A percentile compares a stretch with the other conserved stretches of the same genome.
Conservation (phyloP, 2,888 invertebrate species). For the Hirtodrosophila histrioides region DNA sequence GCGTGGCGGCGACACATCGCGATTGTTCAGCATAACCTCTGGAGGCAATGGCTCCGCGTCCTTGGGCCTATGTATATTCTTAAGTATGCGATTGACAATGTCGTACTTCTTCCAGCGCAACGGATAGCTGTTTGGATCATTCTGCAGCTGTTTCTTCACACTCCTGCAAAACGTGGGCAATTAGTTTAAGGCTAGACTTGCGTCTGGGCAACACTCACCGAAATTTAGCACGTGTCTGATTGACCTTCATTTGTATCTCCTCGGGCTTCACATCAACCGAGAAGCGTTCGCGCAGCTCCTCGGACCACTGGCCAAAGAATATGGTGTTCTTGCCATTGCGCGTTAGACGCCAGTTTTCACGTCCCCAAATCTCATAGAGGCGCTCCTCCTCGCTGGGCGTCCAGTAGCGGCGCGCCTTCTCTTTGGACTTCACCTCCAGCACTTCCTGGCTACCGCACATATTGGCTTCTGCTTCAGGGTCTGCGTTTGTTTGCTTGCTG, state of each 20-base stretch:
- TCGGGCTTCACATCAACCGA: slow-evolving; percentile 80
- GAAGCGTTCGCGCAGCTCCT: slow-evolving; percentile 73
- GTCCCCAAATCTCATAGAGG: slow-evolving; percentile 81
- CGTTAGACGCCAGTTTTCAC: slow-evolving; percentile 81
- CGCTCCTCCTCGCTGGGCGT: slow-evolving; percentile 79
- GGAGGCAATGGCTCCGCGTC: slow-evolving; percentile 80
- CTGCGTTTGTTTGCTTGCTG: slow-evolving; percentile 33
- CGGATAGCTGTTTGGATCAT: slow-evolving; percentile 59
- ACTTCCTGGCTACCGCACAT: slow-evolving; percentile 68
- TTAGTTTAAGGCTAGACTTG: neutral
- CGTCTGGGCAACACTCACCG: slow-evolving; percentile 55
- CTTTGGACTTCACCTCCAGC: slow-evolving; percentile 69
- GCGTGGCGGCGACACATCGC: slow-evolving; percentile 76
- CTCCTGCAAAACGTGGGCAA: slow-evolving; percentile 39
- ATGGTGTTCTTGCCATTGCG: slow-evolving; percentile 80
- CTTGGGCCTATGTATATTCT: slow-evolving; percentile 78
- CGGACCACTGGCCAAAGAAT: slow-evolving; percentile 77
- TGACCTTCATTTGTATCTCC: slow-evolving; percentile 81
- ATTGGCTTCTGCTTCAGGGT: slow-evolving; percentile 30
- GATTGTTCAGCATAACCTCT: slow-evolving; percentile 76
- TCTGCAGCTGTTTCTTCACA: slow-evolving; percentile 70
- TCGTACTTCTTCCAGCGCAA: slow-evolving; percentile 79
- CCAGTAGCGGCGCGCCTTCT: slow-evolving; percentile 80
- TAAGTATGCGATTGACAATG: slow-evolving; percentile 76
- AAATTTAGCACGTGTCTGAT: slow-evolving; percentile 81